phyloP scores from a whole-genome alignment of 35 echinoderm and acorn worm genomes.

The Apostichopus japonicus region DNA sequence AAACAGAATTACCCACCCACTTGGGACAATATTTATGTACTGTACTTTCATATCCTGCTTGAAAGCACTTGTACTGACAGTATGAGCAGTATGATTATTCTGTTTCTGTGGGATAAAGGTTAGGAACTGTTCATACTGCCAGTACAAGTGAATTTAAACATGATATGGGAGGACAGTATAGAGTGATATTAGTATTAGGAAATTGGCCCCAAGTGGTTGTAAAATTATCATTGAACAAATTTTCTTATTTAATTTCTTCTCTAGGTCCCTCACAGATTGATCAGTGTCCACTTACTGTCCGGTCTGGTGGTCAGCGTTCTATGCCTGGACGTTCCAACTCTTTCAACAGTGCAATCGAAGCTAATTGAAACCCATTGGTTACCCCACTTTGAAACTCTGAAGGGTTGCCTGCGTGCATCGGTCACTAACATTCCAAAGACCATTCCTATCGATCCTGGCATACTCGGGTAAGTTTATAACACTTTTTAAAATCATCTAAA shows the following conservation, averaged over 20 bases:
- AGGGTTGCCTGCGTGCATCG: constrained; percentile 60
- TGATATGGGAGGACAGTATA: no score
- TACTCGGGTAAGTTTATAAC: constrained; percentile 68
- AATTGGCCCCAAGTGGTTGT: no score
- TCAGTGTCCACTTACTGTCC: constrained; percentile 81
- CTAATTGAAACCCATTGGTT: constrained; percentile 78
- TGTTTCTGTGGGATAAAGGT: no score
- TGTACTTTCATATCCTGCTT: no score
- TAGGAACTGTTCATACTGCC: no score
- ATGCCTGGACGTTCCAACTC: constrained; percentile 74
- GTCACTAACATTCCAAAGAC: constrained; percentile 64
- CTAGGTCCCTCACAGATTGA: constrained; percentile 81
- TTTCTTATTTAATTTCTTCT: not conserved
- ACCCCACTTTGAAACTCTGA: constrained; percentile 70
- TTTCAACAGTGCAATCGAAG: constrained; percentile 66
- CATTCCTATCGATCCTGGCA: constrained; percentile 68
- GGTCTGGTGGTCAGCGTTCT: constrained; percentile 88
- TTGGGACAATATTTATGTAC: no score
- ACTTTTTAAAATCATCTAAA: not conserved
- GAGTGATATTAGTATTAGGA: no score
- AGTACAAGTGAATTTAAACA: no score
- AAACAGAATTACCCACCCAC: no score
- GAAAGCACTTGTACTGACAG: no score
- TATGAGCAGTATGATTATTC: no score
- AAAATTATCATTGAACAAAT: no score